These are phyloP conservation scores for Lordiphosa clarofinis DNA, from an alignment of 1,140 invertebrate species.

Conservation along the genomic window DNA sequence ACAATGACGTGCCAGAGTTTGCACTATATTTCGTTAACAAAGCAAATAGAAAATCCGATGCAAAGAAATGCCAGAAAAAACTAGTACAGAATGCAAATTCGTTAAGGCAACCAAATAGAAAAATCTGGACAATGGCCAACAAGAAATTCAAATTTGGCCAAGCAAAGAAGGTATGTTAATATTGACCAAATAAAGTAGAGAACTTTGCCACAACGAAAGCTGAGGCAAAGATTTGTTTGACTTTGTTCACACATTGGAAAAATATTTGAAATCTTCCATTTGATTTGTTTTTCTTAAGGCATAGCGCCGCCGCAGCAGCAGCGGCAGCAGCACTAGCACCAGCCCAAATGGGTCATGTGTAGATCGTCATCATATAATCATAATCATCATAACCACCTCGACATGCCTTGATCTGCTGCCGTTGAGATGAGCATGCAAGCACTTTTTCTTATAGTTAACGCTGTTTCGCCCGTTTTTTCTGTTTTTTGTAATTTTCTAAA, in stretches of 20 bases:
- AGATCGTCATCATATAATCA: constrained; percentile 13
- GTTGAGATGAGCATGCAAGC: constrained; percentile 32
- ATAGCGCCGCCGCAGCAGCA: too few species aligned
- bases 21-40: constrained; percentile 41
- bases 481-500: constrained; percentile 53
- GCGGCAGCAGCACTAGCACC: too few species aligned
- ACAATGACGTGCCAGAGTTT: constrained; percentile 47
- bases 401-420: constrained; percentile 40
- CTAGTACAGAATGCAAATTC: constrained; percentile 47
- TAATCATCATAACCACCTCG: constrained; percentile 34
- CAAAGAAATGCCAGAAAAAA: constrained; percentile 23
- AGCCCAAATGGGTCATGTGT: not conserved
- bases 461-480: constrained; percentile 22
- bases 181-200: too few species aligned
- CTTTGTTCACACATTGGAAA: not conserved
- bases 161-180: constrained; percentile 7
- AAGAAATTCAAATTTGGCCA: constrained; percentile 24
- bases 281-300: too few species aligned
- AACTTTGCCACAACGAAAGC: too few species aligned
- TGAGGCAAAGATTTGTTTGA: too few species aligned
- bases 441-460: constrained; percentile 6
- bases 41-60: constrained; percentile 53
- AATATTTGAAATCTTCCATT: too few species aligned
- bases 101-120: constrained; percentile 22
- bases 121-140: constrained; percentile 34